Base-by-base conservation (phyloP, 2,888 invertebrate genomes). In the Psylliodes chrysocephalus region DNA sequence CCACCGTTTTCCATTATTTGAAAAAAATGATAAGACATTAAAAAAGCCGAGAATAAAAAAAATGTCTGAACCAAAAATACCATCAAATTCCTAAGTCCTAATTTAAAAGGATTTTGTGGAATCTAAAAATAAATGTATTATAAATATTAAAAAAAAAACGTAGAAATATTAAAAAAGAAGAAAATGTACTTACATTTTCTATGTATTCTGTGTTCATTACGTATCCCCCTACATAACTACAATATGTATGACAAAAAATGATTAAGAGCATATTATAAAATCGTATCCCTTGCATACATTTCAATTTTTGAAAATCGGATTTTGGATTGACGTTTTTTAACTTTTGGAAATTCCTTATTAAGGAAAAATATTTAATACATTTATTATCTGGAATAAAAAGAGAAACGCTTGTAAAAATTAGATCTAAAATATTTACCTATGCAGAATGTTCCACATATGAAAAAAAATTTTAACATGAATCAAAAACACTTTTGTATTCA, bases 1-100 rank as follows among this genome's bases (percentile, higher is more conserved):
- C 55, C 59, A 10, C 18, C 60, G 25, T 55, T 53, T 5, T 70
- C 63, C 33, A 71, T 67, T 6, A 73, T 44, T 64, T 71, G 69
- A 15, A 74, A 71, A 25, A 71, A 61, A 35, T 75, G 69, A 42
- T 72, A 73, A 1, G 75, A 72, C 35, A 75, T 55, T 18, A 75
- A 63, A 63, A 72, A 75, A 1, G 68, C 63, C 0, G 75, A 74
- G 30, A 74, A 67, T 1, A 75, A 54, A 54, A 75, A 75, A 38
- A 70, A 75, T 0, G 72, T 73, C 60, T 74, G 74, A 1, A 75
- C 73, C 40, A 75, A 30, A 59, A 71, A 73, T 15, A 73, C 57
- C 38, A 72, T 46, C 2, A 71, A 47, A 46, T 67, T 70, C 49
- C 71, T 60, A 1, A 73, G 12, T 6, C 53, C 44, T 18, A 66